A percentile compares a stretch with the other conserved stretches of the same genome.
Conservation (phyloP, 2,888 invertebrate species). For the Netelia inedita region DNA sequence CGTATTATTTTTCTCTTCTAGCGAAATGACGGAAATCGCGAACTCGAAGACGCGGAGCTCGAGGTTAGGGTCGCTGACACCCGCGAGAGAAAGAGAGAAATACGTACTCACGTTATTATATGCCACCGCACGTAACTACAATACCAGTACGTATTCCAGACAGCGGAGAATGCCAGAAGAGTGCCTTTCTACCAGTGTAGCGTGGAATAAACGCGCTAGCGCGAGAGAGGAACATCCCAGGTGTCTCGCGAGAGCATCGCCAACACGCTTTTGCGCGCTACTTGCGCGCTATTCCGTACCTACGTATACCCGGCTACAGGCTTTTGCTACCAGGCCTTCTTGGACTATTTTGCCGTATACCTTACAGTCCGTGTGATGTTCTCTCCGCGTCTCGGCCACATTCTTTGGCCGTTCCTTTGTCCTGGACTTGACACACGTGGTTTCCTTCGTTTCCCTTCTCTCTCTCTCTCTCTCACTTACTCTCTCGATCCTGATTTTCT, state of each 20-base stretch:
- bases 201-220: slow-evolving; percentile 36
- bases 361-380: background rate
- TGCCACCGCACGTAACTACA: slow-evolving; percentile 23
- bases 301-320: background rate
- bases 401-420: slow-evolving; percentile 50
- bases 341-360: background rate
- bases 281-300: background rate
- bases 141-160: slow-evolving; percentile 25
- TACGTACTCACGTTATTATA: slow-evolving; percentile 12
- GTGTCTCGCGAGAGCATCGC: slow-evolving; percentile 29
- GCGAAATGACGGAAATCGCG: slow-evolving; percentile 24
- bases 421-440: slow-evolving; percentile 19
- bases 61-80: slow-evolving; percentile 63
- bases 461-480: background rate
- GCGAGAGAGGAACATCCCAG: slow-evolving; percentile 39
- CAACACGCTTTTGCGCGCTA: slow-evolving; percentile 37
- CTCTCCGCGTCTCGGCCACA: slow-evolving; percentile 9
- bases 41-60: slow-evolving; percentile 1
- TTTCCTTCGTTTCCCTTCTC: background rate
- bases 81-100: slow-evolving; percentile 17
- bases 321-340: slow-evolving; percentile 23
- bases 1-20: slow-evolving; percentile 14
- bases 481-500: slow-evolving; percentile 7
- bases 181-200: slow-evolving; percentile 20
- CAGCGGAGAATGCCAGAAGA: slow-evolving; percentile 4